These are phyloP conservation scores for Zapus hudsonius DNA, from an alignment of 2,113 vertebrate genomes.

Conservation along the genomic window DNA sequence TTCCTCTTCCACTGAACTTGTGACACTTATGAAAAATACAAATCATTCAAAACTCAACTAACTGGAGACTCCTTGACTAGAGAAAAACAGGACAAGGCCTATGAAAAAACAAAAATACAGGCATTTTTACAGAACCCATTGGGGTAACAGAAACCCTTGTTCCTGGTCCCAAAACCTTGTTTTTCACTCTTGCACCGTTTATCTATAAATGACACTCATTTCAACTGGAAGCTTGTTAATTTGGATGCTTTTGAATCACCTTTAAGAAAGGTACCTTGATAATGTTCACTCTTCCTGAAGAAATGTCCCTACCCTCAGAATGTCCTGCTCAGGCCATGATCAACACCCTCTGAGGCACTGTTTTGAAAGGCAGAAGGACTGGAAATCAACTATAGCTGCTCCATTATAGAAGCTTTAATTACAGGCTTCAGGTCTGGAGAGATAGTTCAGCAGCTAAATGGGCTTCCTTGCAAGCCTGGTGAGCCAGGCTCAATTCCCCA, in stretches of 20 bases:
- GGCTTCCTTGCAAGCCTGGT: too few relatives aligned
- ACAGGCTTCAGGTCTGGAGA: not conserved
- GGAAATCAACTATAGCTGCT: not conserved
- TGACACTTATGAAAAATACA: slow-evolving; percentile 51
- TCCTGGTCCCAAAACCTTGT: not conserved
- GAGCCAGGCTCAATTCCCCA: too few relatives aligned
- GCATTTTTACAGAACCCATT: not conserved
- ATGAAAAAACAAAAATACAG: not conserved
- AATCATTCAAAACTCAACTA: slow-evolving; percentile 36
- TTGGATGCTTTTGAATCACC: not conserved
- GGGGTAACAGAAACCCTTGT: not conserved
- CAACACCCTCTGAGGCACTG: not conserved
- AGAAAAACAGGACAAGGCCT: not conserved
- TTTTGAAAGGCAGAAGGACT: not conserved
- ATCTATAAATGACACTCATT: not conserved
- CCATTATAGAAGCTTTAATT: not conserved
- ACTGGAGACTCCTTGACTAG: not conserved
- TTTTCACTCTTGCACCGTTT: not conserved
- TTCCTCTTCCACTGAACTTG: slow-evolving; percentile 29
- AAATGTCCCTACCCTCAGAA: not conserved
- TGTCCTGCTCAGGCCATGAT: rapidly evolving
- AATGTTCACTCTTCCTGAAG: not conserved
- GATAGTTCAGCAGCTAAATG: too few relatives aligned
- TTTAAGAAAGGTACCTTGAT: not conserved
- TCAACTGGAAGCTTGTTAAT: not conserved